Base-by-base conservation (phyloP, 2,888 invertebrate genomes). In the Acleris cristana region DNA sequence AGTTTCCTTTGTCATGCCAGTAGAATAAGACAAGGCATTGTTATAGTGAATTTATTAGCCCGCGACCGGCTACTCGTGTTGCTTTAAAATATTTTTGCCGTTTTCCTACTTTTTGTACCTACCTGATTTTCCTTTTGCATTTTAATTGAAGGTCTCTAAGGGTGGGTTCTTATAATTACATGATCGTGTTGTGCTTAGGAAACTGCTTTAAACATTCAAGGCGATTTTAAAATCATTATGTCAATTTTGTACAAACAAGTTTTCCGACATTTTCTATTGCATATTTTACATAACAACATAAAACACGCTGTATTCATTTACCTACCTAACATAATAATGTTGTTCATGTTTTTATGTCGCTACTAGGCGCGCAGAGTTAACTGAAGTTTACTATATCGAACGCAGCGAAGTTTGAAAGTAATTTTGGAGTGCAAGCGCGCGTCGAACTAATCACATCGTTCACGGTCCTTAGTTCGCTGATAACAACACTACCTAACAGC, bases 361-460 rank as follows among this genome's bases (percentile, higher is more conserved):
- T 72, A 86, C 83, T 74, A 87, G 85, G 86, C 74, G 73, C 59
- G 70, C 83, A 87, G 79, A 82, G 69, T 81, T 75, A 72, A 79
- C 68, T 78, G 80, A 81, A 88, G 88, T 86, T 80, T 79, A 68
- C 77, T 78, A 69, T 75, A 82, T 79, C 79, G 83, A 80, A 85
- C 73, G 80, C 79, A 79, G 74, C 74, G 73, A 83, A 88, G 87
- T 89, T 89, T 84, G 74, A 87, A 90, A 90, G 89, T 90, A 91
- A 92, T 92, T 92, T 92, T 83, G 86, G 88, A 88, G 87, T 90
- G 88, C 89, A 89, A 81, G 86, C 88, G 85, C 86, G 89, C 88
- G 88, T 88, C 86, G 88, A 87, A 88, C 87, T 89, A 92, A 92
- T 91, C 90, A 88, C 90, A 89, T 90, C 86, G 86, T 91, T 89